Evolutionary conservation across 2,888 invertebrate genomes (phyloP).

Genomic region (Sepiola atlantica): DNA sequence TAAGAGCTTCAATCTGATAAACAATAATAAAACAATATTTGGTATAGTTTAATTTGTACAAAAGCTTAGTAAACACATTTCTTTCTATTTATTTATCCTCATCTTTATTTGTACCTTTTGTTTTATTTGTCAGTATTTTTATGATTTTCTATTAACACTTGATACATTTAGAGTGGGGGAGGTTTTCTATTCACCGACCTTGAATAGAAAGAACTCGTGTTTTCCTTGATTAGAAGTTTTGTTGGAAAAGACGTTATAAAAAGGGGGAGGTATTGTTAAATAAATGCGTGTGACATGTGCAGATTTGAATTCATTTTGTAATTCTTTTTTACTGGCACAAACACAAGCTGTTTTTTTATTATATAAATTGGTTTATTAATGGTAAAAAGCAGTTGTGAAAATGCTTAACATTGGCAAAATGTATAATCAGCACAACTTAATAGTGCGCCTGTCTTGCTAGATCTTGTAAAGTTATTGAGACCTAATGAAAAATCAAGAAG

Average conservation of each 20-base stretch:
- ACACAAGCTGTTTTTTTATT: no score
- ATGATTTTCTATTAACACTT: background rate
- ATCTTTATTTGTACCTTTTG: background rate
- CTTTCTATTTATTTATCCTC: background rate
- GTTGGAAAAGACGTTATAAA: background rate
- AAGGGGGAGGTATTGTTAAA: background rate
- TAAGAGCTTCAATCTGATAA: background rate
- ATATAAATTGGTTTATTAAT: no score
- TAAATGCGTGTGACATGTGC: background rate
- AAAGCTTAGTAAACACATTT: constrained; percentile 9
- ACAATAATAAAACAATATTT: background rate
- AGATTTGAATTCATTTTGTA: background rate
- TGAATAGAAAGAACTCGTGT: background rate
- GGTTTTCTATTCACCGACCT: background rate
- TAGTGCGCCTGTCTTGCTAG: no score
- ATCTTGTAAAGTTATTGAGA: no score
- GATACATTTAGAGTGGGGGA: background rate
- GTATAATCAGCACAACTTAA: no score
- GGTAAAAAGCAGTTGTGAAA: no score
- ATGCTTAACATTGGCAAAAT: no score
- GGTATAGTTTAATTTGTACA: background rate
- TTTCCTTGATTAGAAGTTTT: background rate
- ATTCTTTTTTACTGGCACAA: no score
- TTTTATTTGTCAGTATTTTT: background rate
- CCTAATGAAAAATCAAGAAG: no score